These are phyloP conservation scores for Bufo gargarizans DNA, from an alignment of 2,113 vertebrate genomes.

Conservation along the genomic window DNA sequence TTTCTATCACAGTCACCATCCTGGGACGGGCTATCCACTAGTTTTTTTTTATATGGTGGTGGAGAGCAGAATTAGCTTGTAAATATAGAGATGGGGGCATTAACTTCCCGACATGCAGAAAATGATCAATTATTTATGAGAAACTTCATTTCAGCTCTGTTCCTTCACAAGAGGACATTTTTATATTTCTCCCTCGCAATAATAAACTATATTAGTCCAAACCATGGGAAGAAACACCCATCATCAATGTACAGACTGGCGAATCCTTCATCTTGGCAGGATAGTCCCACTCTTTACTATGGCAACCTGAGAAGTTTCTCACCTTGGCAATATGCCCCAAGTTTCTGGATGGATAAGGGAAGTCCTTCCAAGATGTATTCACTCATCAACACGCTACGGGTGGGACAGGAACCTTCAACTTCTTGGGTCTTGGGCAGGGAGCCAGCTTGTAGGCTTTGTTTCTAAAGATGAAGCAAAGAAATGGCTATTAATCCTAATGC, in stretches of 20 bases:
- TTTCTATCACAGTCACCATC: too few relatives aligned
- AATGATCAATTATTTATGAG: too few relatives aligned
- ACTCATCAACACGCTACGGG: not conserved
- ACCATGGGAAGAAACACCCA: not conserved
- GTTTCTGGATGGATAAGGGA: not conserved
- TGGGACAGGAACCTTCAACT: not conserved
- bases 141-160: too few relatives aligned
- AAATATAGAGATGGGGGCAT: too few relatives aligned
- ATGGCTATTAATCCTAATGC: not conserved
- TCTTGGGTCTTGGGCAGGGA: conserved; percentile 2
- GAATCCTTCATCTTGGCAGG: not conserved
- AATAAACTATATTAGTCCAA: not conserved
- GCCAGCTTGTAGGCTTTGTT: not conserved
- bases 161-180: too few relatives aligned
- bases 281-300: not conserved
- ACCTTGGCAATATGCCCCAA: not conserved
- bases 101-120: too few relatives aligned
- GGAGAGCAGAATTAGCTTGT: too few relatives aligned
- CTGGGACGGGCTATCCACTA: too few relatives aligned
- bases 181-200: not conserved
- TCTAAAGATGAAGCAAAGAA: not conserved
- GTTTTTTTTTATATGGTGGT: too few relatives aligned
- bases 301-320: not conserved
- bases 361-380: not conserved
- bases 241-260: not conserved